Evolutionary conservation across 2,888 invertebrate genomes (phyloP).

Genomic region (Andrena camellia): DNA sequence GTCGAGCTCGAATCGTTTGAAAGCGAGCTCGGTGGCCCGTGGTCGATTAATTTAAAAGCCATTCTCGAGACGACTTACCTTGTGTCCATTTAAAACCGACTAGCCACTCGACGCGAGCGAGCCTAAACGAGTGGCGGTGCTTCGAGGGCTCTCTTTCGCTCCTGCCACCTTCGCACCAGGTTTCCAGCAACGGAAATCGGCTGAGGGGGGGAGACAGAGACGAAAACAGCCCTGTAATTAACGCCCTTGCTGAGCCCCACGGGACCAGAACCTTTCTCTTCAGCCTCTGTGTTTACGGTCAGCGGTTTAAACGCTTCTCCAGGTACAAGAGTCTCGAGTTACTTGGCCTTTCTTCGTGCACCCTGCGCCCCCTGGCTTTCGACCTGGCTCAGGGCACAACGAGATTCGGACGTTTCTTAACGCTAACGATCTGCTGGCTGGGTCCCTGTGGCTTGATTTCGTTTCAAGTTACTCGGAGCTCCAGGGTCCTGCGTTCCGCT

Average conservation of each 20-base stretch:
- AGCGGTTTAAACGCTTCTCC: conserved; percentile 71
- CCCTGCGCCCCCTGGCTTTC: conserved; percentile 3
- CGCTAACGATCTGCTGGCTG: conserved; percentile 25
- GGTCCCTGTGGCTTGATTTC: not conserved
- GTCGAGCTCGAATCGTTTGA: conserved; percentile 21
- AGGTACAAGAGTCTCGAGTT: conserved; percentile 69
- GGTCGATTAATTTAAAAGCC: conserved; percentile 41
- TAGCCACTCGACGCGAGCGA: conserved; percentile 30
- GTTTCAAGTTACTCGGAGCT: not conserved
- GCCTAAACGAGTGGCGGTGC: conserved; percentile 14
- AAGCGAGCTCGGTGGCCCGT: conserved; percentile 2
- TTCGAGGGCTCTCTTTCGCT: conserved; percentile 6
- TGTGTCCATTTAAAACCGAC: conserved; percentile 37
- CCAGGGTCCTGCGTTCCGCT: not conserved
- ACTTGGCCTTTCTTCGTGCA: conserved; percentile 41
- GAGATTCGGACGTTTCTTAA: conserved; percentile 28
- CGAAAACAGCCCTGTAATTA: conserved; percentile 68
- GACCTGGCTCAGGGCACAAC: conserved; percentile 28
- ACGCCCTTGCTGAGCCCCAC: conserved; percentile 64
- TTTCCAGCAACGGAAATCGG: conserved; percentile 67
- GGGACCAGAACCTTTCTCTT: conserved; percentile 41
- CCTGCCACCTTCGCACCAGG: conserved; percentile 2
- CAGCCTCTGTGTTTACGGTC: conserved; percentile 70
- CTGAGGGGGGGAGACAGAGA: conserved; percentile 43
- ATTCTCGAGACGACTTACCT: not conserved